Conservation (phyloP, 2,113 vertebrate species). For the Eulacestoma nigropectus region DNA sequence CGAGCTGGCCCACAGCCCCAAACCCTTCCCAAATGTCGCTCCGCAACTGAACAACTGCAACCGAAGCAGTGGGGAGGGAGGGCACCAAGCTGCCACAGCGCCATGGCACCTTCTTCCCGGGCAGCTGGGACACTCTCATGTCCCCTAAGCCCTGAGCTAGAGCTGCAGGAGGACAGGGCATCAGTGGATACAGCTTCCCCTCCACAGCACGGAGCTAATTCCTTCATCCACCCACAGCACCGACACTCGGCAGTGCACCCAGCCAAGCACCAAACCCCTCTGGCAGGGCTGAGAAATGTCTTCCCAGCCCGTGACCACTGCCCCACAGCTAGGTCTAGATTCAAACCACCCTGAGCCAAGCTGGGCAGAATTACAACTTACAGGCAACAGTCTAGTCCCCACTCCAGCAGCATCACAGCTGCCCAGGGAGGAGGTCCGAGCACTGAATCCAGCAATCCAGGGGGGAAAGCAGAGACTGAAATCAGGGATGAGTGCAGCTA, state of each 20-base stretch:
- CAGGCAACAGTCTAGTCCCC: neutral
- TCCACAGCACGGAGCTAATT: accelerated
- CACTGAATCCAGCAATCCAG: neutral
- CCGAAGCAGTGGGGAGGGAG: neutral
- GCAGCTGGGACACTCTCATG: neutral
- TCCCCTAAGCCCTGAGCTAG: neutral
- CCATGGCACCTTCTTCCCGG: neutral
- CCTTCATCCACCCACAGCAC: neutral
- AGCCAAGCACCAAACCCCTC: neutral
- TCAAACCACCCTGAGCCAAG: neutral
- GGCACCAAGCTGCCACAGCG: neutral
- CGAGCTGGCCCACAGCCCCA: neutral
- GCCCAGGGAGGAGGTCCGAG: neutral
- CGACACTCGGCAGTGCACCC: accelerated
- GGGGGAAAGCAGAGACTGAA: neutral
- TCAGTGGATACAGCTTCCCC: neutral
- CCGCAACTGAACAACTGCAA: neutral
- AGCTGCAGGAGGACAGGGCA: neutral
- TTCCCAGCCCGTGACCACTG: neutral
- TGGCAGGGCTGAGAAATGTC: neutral
- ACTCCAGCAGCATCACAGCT: neutral
- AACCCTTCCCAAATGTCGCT: neutral
- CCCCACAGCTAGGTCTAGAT: neutral
- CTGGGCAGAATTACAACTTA: neutral
- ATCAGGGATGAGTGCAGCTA: neutral